Percentiles rank a stretch among this genome's conserved stretches.
phyloP scores from a whole-genome alignment of 2,888 invertebrate genomes.

The Sminthurides aquaticus region DNA sequence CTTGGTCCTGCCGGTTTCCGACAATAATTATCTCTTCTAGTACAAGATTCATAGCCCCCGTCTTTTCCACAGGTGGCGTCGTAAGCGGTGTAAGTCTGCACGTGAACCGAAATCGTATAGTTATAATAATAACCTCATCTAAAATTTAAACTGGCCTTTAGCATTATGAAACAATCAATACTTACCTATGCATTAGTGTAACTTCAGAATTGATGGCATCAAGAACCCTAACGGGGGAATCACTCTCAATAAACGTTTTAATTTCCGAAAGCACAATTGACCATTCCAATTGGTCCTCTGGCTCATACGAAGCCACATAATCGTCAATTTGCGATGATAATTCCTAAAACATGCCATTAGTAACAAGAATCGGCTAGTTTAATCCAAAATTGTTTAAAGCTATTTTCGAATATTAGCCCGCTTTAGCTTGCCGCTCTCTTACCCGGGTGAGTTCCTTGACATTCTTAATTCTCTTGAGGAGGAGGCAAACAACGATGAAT shows the following conservation, averaged over 20 bases:
- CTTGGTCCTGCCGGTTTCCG: constrained; percentile 87
- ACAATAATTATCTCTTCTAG: constrained; percentile 90
- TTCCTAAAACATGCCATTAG: constrained; percentile 58
- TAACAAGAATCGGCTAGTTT: not conserved
- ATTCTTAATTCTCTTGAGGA: constrained; percentile 85
- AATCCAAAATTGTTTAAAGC: not conserved
- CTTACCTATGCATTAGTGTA: constrained; percentile 74
- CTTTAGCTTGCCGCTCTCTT: no score
- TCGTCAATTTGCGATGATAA: constrained; percentile 88
- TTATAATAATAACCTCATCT: no score
- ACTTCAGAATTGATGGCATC: constrained; percentile 78
- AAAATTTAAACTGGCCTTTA: no score
- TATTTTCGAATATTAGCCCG: no score
- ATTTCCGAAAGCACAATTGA: constrained; percentile 88
- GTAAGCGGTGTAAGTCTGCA: constrained; percentile 69
- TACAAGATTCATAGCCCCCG: constrained; percentile 69
- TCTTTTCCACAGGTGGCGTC: constrained; percentile 80
- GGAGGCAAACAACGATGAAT: constrained; percentile 90
- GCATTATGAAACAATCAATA: no score
- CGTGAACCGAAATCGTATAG: no score
- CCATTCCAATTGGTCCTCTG: constrained; percentile 96
- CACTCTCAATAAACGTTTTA: constrained; percentile 86
- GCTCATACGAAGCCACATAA: constrained; percentile 89
- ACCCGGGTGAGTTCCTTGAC: constrained; percentile 78
- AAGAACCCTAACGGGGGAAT: constrained; percentile 77